Conservation (phyloP, 2,888 invertebrate genomes). For the Diarsia mendica region DNA sequence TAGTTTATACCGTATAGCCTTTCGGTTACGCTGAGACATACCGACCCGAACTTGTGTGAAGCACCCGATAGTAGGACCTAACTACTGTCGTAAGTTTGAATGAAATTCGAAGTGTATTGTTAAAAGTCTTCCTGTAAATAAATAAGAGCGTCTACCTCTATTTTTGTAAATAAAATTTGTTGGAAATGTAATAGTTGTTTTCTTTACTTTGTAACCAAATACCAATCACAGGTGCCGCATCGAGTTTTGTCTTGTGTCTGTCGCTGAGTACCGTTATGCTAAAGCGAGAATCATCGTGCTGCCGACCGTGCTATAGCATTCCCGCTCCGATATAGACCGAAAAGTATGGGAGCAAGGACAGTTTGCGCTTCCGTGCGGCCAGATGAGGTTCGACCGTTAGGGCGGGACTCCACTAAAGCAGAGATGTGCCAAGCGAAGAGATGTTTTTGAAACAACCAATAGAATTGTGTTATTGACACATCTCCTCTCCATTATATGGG, state of each 20-base stretch:
- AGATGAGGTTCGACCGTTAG: too few relatives aligned
- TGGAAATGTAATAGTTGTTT: conserved; percentile 7
- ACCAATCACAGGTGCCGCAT: not conserved
- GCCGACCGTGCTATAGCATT: too few relatives aligned
- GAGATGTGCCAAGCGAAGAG: too few relatives aligned
- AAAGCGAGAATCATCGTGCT: too few relatives aligned
- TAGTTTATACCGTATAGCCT: not conserved
- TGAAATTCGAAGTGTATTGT: conserved; percentile 34
- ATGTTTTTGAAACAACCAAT: too few relatives aligned
- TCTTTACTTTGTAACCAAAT: conserved; percentile 8
- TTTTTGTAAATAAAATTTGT: conserved; percentile 63
- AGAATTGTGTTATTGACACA: too few relatives aligned
- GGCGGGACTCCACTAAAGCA: too few relatives aligned
- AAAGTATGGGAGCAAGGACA: too few relatives aligned
- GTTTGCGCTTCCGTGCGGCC: too few relatives aligned
- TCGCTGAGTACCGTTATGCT: too few relatives aligned
- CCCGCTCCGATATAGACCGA: too few relatives aligned
- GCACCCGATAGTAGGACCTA: not conserved
- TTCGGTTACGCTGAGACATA: not conserved
- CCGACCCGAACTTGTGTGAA: not conserved
- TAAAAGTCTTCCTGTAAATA: conserved; percentile 66
- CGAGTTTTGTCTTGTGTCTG: not conserved
- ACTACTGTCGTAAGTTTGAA: conserved; percentile 27
- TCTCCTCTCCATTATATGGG: too few relatives aligned
- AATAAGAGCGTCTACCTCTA: conserved; percentile 52